Evolutionary conservation across 2,797 vertebrate species (phyloP), one percentile per base, ranked within the genome.

Genomic region (Eutrigla gurnardus): DNA sequence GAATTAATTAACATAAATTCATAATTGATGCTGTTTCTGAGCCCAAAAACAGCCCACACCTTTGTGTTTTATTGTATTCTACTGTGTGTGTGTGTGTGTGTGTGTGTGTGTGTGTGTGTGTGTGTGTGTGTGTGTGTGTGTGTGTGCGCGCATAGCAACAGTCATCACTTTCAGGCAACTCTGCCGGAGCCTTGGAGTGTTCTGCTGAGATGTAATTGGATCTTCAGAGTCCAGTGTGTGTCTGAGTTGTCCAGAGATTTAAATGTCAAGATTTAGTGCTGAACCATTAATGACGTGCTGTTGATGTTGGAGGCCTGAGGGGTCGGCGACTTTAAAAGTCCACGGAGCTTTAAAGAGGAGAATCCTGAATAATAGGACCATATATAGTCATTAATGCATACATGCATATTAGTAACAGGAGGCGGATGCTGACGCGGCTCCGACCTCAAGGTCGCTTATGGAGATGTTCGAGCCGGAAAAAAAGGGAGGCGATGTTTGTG

Each of bases 401-500:
- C 74, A 83, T 87, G 77, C 58, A 83, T 54, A 71, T 25, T 13
- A 71, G 76, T 42, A 75, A 70, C 73, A 75, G 81, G 52, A 75
- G 61, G 69, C 46, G 43, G 83, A 62, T 89, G 88, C 85, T 91
- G 89, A 87, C 82, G 40, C 60, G 50, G 77, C 81, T 65, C 53
- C 63, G 9, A 75, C 64, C 76, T 83, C 84, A 91, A 88, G 91
- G 92, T 87, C 70, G 25, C 52, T 40, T 46, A 35, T 77, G 43
- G 68, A 82, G 68, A 85, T 53, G 46, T 37, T 55, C 9, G n/a
- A 55, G 57, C 61, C 54, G 66, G 66, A 46, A 42, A 45, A 36
- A 63, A 50, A 32, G 73, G 76, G 55, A 60, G 58, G 66, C 47
- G 12, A 52, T 2, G 0, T 35, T 33, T 40, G 39, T 59, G 58